These are phyloP conservation scores for Tetragonula carbonaria DNA, from an alignment of 2,888 invertebrate species.

Conservation along the genomic window DNA sequence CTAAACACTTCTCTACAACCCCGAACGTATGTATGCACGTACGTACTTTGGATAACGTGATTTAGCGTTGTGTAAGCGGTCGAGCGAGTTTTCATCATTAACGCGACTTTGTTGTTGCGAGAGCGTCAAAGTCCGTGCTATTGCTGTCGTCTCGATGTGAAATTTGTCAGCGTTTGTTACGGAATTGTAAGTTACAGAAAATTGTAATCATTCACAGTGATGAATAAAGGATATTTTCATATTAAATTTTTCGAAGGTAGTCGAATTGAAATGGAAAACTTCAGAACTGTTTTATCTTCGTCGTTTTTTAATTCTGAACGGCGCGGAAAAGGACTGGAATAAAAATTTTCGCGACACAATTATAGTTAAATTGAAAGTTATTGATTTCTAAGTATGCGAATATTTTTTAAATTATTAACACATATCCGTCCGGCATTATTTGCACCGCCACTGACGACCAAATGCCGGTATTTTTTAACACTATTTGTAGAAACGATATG, in stretches of 20 bases:
- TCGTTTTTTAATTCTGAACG: not conserved
- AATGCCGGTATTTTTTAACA: no score
- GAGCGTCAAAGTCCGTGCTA: not conserved
- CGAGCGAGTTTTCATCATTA: constrained; percentile 9
- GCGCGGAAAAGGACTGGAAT: not conserved
- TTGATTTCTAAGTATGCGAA: no score
- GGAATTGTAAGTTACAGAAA: no score
- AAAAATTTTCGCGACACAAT: not conserved
- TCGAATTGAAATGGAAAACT: not conserved
- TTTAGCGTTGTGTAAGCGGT: constrained; percentile 36
- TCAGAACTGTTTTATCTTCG: not conserved
- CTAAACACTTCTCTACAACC: constrained; percentile 22
- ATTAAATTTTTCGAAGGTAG: not conserved
- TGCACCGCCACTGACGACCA: no score
- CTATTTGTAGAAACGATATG: no score
- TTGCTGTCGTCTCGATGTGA: not conserved
- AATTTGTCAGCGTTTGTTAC: not conserved
- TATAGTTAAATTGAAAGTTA: no score
- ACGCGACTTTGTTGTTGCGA: not conserved
- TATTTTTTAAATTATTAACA: no score
- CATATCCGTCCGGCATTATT: no score
- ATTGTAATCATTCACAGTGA: not conserved
- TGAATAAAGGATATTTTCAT: not conserved
- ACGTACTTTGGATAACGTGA: constrained; percentile 32
- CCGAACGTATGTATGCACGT: constrained; percentile 3